A percentile compares a stretch with the other conserved stretches of the same genome.
Conservation (phyloP, 2,113 vertebrate genomes). For the Circaetus cinerascens region DNA sequence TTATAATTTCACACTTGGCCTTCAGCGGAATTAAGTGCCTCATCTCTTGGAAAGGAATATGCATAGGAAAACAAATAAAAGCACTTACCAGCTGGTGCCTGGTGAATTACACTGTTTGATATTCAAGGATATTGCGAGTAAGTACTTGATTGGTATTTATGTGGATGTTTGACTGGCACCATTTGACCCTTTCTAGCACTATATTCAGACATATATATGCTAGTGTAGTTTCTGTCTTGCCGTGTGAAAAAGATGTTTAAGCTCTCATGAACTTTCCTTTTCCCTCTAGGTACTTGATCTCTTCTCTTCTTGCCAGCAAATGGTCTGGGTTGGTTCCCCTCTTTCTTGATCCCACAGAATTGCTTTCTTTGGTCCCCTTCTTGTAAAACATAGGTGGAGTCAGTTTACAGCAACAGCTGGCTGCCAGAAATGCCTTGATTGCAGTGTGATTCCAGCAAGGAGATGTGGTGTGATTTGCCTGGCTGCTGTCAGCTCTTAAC, state of each 20-base stretch:
- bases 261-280: background rate
- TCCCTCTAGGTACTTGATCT: background rate
- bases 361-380: background rate
- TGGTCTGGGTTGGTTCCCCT: background rate
- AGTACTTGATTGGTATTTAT: background rate
- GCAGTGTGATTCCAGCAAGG: background rate
- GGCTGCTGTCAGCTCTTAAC: background rate
- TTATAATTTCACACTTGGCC: conserved; percentile 30
- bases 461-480: background rate
- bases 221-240: background rate
- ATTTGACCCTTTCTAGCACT: background rate
- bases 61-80: conserved; percentile 50
- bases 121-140: background rate
- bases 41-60: conserved; percentile 28
- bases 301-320: background rate
- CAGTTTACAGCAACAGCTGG: background rate
- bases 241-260: background rate
- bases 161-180: background rate
- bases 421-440: background rate
- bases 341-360: background rate
- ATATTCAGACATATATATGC: background rate
- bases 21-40: background rate
- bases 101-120: background rate
- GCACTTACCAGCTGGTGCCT: conserved; percentile 47
- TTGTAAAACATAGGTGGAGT: background rate